Conservation (phyloP, 2,888 invertebrate genomes). For the Hetaerina titia region DNA sequence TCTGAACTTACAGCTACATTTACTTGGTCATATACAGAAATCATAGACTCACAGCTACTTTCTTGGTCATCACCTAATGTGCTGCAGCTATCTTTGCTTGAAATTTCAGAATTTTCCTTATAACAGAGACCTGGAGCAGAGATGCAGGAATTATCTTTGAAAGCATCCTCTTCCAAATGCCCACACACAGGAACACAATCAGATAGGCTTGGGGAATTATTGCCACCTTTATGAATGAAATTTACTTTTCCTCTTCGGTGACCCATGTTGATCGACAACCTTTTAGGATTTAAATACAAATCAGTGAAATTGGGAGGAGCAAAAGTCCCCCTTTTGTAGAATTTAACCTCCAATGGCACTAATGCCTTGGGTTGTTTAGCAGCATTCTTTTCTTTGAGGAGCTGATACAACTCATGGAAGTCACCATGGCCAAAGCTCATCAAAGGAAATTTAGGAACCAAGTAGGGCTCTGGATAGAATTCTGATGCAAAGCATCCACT, state of each 20-base stretch:
- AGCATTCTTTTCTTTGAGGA: background rate
- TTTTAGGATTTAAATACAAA: background rate
- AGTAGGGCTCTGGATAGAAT: conserved; percentile 39
- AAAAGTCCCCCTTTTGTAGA: background rate
- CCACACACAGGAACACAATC: too few relatives aligned
- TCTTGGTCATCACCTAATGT: background rate
- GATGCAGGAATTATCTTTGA: background rate
- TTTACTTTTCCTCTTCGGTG: background rate
- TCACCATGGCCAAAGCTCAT: background rate
- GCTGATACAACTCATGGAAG: background rate
- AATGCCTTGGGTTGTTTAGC: background rate
- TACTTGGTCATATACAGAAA: background rate
- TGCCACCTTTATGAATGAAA: background rate
- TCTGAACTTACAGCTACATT: background rate
- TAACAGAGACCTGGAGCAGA: too few relatives aligned
- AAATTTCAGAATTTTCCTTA: background rate
- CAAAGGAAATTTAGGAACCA: background rate
- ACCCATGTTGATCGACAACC: background rate
- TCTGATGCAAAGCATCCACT: conserved; percentile 5
- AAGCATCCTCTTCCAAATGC: background rate
- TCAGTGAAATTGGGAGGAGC: background rate
- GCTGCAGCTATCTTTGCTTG: background rate
- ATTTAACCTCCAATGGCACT: background rate
- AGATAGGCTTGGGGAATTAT: background rate
- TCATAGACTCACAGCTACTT: background rate